Percentiles rank a stretch among this genome's conserved stretches.
Conservation (phyloP, 2,797 vertebrate genomes). For the Poeciliopsis presidionis region DNA sequence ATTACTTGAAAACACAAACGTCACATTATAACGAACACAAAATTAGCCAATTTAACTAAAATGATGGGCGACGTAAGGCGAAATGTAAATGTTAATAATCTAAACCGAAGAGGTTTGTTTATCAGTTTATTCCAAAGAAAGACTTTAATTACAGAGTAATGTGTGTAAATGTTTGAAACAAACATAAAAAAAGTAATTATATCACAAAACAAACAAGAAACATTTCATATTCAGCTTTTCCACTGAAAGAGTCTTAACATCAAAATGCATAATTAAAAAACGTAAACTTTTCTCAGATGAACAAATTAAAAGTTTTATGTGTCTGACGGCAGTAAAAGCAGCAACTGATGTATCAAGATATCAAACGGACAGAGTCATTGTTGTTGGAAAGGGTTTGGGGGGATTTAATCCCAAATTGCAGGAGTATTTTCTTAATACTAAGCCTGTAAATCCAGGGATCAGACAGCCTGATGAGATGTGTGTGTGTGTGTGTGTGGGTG, state of each 20-base stretch:
- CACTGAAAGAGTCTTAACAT: background rate
- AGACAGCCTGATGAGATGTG: constrained; percentile 71
- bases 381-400: constrained; percentile 75
- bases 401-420: constrained; percentile 89
- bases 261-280: background rate
- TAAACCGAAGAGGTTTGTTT: background rate
- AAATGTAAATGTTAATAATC: background rate
- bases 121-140: background rate
- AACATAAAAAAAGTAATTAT: background rate
- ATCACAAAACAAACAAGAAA: background rate
- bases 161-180: background rate
- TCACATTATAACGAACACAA: background rate
- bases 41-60: background rate
- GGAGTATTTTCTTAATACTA: constrained; percentile 86
- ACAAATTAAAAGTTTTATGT: background rate
- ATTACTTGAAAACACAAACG: background rate
- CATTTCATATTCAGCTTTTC: background rate
- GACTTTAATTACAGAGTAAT: background rate
- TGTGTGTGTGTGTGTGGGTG: constrained; percentile 4
- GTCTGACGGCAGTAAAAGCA: background rate
- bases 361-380: constrained; percentile 78
- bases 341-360: constrained; percentile 77
- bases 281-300: background rate
- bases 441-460: constrained; percentile 87
- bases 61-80: background rate